Base-by-base conservation (phyloP, 2,888 invertebrate genomes). In the Oscheius onirici region DNA sequence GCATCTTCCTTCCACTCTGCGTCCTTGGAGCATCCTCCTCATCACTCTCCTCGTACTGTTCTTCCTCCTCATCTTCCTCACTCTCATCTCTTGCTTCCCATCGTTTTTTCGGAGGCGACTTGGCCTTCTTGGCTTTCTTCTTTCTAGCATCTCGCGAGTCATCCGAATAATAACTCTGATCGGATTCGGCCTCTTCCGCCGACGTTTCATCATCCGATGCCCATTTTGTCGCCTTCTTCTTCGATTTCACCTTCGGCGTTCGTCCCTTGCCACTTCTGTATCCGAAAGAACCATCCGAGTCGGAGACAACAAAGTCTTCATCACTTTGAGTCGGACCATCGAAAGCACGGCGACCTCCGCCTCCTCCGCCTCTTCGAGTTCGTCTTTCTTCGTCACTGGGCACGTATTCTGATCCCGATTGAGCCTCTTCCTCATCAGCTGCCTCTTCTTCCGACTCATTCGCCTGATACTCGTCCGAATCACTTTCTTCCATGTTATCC, bases 321-420 rank as follows among this genome's bases (percentile, higher is more conserved):
- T 72, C 72, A 26, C 69, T 69, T 22, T 43, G 49, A 2, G 71
- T 71, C 17, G 65, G 65, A n/a, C 55, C 71, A 13, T 49, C 28
- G 1, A 55, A 34, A 3, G 66, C 57, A 22, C 43, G 49, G 17
- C 55, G 26, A 44, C 57, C 40, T 6, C 41, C n/a, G n/a, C 70
- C 51, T 13, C 66, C 66, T 5, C 51, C 52, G 52, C 71, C 24
- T 65, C 68, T n/a, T 72, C 76, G n/a, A 15, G 58, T 58, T 11
- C 55, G 26, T 57, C 69, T 28, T 34, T 69, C 72, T 13, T 71
- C 70, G 10, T 74, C 76, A 15, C 74, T 75, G 20, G 76, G 76
- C n/a, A 76, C 68, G 40, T 76, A 76, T 46, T 76, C 76, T 22
- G 74, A 74, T 0, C 76, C 76, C 0, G 76, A 76, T 13, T 55